Conservation (phyloP, 2,113 vertebrate species). For the Pavo muticus region DNA sequence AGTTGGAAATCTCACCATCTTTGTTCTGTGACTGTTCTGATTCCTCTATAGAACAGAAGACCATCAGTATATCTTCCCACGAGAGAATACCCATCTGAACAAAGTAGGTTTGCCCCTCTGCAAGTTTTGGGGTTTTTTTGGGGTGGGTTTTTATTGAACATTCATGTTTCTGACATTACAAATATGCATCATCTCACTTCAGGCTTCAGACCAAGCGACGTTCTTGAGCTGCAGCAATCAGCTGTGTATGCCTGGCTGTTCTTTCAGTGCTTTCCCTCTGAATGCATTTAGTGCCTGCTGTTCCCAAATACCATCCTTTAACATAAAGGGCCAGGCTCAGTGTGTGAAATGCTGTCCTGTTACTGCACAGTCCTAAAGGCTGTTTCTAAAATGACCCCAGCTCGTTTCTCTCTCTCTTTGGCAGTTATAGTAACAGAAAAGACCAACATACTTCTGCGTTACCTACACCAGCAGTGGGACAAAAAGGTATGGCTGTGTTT, state of each 20-base stretch:
- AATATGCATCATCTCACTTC: neutral
- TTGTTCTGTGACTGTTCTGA: neutral
- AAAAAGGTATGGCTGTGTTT: conserved; percentile 86
- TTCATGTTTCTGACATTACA: neutral
- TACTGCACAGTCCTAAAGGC: neutral
- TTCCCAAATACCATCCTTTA: neutral
- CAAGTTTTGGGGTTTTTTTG: too few relatives aligned
- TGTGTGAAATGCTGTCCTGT: neutral
- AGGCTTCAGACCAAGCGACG: neutral
- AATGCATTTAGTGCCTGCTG: neutral
- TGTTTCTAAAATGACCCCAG: neutral
- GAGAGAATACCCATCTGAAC: conserved; percentile 95
- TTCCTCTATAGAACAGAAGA: conserved; percentile 87
- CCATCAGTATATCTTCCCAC: conserved; percentile 97
- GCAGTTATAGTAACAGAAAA: conserved; percentile 98
- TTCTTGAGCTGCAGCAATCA: neutral
- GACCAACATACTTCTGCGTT: conserved; percentile 94
- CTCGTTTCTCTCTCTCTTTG: neutral
- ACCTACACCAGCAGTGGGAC: conserved; percentile 97
- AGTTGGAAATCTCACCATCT: neutral
- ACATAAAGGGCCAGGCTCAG: neutral
- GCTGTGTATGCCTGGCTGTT: accelerated
- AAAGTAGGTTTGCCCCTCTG: conserved; percentile 83
- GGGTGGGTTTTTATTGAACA: neutral
- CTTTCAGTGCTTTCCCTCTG: neutral